Evolutionary conservation across 2,797 vertebrate genomes (phyloP).

Genomic region (Nasua narica): DNA sequence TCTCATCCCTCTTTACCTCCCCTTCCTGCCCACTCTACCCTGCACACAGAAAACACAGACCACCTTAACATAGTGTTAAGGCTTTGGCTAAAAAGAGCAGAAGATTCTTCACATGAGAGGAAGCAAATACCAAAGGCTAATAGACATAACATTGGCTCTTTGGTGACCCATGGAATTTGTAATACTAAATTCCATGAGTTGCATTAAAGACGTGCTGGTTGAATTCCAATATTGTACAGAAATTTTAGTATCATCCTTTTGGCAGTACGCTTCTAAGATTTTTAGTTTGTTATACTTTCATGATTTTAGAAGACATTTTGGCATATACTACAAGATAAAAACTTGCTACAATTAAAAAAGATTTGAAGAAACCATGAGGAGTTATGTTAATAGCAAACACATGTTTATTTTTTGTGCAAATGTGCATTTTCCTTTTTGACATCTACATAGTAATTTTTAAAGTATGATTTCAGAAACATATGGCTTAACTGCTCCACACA

Average conservation of each 20-base stretch:
- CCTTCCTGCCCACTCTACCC: neutral
- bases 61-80: neutral
- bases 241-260: conserved; percentile 22
- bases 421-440: conserved; percentile 32
- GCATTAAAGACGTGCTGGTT: neutral
- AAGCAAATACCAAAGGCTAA: neutral
- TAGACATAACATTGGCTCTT: neutral
- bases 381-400: conserved; percentile 10
- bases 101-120: neutral
- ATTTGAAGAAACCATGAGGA: conserved; percentile 27
- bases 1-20: neutral
- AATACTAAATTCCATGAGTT: neutral
- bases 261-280: neutral
- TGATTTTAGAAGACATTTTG: conserved; percentile 31
- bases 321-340: neutral
- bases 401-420: neutral
- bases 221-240: neutral
- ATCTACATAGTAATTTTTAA: conserved; percentile 6
- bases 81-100: neutral
- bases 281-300: neutral
- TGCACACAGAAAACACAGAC: neutral
- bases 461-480: conserved; percentile 43
- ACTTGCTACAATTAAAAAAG: neutral
- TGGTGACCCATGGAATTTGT: neutral
- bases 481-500: neutral